Evolutionary conservation across 2,113 vertebrate species (phyloP), one percentile per base, ranked within the genome.

Genomic region (Centropus unirufus): DNA sequence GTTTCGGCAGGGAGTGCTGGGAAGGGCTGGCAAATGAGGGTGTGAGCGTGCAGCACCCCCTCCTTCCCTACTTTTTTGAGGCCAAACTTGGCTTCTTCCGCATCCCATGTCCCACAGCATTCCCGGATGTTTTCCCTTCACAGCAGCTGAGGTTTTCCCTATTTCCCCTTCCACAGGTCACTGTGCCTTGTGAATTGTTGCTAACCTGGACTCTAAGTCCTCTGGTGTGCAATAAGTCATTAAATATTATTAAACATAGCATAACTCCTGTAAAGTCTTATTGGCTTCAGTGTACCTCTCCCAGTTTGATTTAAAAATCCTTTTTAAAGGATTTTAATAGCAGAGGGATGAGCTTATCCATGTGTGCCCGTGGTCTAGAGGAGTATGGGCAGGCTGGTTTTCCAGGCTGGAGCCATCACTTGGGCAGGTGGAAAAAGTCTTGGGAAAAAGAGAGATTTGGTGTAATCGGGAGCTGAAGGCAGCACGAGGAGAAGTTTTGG

Each of bases 211-310:
- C 95, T 86, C n/a, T 34, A 58, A 92, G 93, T 75, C 94, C 94
- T 94, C 90, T 80, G 94, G 89, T 93, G 75, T 54, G 29, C 88
- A 49, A 80, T 73, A 67, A 93, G 82, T 78, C 96, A 83, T 97
- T 96, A 97, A 95, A 94, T 75, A 36, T 96, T 95, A 95, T 97
- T 95, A 97, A 97, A 85, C 79, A 30, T 80, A 69, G 69, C 54
- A 0, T 62, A 73, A 91, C 75, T 95, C 90, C 95, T 89, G 93
- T 61, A 91, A 97, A 95, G 92, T 78, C 59, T 97, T 83, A 72
- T 82, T 79, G 40, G 74, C 76, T 97, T 83, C 70, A 72, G 23
- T 10, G 66, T 22, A 64, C 82, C 86, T 87, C 91, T 90, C 95
- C 87, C 55, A 11, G 90, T 84, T 96, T 97, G n/a, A n/a, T n/a